Conservation (phyloP, 2,888 invertebrate species). For the Athrips mouffetella region DNA sequence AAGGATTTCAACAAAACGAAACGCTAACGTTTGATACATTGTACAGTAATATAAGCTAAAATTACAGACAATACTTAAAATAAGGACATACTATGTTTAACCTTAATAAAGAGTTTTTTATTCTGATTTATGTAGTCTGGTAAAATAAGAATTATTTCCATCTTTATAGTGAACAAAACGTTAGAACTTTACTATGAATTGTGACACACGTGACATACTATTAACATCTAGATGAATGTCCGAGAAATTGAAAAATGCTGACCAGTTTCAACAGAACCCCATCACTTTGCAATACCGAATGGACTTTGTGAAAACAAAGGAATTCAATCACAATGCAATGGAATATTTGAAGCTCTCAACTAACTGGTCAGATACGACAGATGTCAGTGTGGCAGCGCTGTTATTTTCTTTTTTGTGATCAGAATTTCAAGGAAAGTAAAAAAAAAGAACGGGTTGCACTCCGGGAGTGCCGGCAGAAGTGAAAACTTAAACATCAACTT, state of each 20-base stretch:
- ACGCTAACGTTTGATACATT: too few species aligned
- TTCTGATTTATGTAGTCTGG: too few species aligned
- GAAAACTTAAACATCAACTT: too few species aligned
- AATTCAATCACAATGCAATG: too few species aligned
- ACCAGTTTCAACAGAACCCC: neutral
- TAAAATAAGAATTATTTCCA: neutral
- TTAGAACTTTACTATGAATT: neutral
- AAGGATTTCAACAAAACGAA: too few species aligned
- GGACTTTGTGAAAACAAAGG: neutral
- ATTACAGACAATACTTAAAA: too few species aligned
- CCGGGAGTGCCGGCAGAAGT: too few species aligned
- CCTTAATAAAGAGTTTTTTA: too few species aligned
- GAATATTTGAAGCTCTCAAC: conserved; percentile 15
- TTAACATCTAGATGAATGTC: conserved; percentile 17
- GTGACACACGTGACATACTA: conserved; percentile 6
- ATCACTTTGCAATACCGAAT: conserved; percentile 15
- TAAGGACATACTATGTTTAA: too few species aligned
- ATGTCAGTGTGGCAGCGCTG: neutral
- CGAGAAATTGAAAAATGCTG: conserved; percentile 11
- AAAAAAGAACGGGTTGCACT: too few species aligned
- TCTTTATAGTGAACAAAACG: neutral
- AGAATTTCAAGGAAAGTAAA: neutral
- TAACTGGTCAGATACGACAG: conserved; percentile 23
- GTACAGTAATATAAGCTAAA: too few species aligned
- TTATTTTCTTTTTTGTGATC: neutral